Evolutionary conservation across 2,797 vertebrate genomes (phyloP).

Genomic region (Steatocranus sp.): DNA sequence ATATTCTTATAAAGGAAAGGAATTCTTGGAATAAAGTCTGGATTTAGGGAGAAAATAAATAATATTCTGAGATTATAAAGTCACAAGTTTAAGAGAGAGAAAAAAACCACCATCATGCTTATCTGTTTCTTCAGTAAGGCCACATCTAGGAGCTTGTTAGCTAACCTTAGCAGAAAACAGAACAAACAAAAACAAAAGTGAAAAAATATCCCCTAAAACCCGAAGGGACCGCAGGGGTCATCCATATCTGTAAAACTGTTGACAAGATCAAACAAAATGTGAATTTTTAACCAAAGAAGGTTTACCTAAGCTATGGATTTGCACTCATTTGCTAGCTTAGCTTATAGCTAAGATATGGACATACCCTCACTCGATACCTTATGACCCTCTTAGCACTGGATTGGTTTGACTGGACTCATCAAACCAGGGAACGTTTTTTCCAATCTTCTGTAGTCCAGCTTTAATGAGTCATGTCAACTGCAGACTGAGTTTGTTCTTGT

Average conservation of each 20-base stretch:
- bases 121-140: neutral
- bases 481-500: neutral
- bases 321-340: neutral
- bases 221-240: neutral
- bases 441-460: neutral
- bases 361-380: neutral
- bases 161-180: neutral
- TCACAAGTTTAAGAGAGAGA: neutral
- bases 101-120: accelerated
- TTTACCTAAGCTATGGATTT: neutral
- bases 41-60: neutral
- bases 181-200: neutral
- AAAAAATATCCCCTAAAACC: neutral
- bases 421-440: accelerated
- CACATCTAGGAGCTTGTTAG: neutral
- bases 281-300: neutral
- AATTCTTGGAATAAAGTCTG: neutral
- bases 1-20: neutral
- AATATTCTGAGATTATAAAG: neutral
- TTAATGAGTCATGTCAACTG: neutral
- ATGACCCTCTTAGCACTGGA: neutral
- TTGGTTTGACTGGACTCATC: neutral
- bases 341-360: neutral
- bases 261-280: neutral
- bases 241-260: neutral